A percentile compares a stretch with the other conserved stretches of the same genome.
phyloP scores from a whole-genome alignment of 1,140 invertebrate genomes.

The Monochamus saltuarius region DNA sequence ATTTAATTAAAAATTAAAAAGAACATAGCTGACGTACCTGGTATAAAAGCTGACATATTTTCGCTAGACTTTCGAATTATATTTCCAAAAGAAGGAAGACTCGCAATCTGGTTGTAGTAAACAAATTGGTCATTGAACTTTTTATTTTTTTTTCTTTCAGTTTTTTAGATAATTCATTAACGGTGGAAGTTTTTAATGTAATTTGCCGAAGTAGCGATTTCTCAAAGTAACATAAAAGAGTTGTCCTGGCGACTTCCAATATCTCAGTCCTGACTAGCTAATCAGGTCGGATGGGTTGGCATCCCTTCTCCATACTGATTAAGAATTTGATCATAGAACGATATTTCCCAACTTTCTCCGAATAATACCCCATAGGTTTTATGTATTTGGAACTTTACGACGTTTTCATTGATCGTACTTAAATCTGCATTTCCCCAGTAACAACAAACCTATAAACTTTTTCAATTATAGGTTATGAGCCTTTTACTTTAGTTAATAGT shows the following conservation, averaged over 20 bases:
- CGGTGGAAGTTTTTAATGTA: too few species aligned
- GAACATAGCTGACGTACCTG: too few species aligned
- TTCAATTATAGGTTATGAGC: conserved; percentile 1
- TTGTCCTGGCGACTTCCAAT: conserved; percentile 2
- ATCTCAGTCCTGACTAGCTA: conserved; percentile 1
- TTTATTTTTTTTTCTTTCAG: too few species aligned
- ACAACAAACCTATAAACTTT: conserved; percentile 6
- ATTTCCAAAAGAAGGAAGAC: too few species aligned
- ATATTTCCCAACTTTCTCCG: conserved; percentile 4
- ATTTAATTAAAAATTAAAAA: too few species aligned
- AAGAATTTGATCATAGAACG: conserved; percentile 6
- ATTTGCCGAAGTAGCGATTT: not conserved
- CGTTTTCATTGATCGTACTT: conserved; percentile 1
- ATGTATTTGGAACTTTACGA: conserved; percentile 3
- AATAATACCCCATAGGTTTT: conserved; percentile 4
- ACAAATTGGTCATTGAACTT: too few species aligned
- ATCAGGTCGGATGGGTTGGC: conserved; percentile 1
- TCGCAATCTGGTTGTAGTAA: too few species aligned
- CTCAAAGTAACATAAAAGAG: not conserved
- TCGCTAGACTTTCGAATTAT: too few species aligned
- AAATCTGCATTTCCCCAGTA: conserved; percentile 3
- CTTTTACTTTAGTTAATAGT: conserved; percentile 2
- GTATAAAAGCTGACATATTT: too few species aligned
- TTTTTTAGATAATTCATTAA: too few species aligned
- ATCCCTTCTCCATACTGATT: conserved; percentile 4